phyloP scores from a whole-genome alignment of 2,888 invertebrate species.

The Dusona sp. region DNA sequence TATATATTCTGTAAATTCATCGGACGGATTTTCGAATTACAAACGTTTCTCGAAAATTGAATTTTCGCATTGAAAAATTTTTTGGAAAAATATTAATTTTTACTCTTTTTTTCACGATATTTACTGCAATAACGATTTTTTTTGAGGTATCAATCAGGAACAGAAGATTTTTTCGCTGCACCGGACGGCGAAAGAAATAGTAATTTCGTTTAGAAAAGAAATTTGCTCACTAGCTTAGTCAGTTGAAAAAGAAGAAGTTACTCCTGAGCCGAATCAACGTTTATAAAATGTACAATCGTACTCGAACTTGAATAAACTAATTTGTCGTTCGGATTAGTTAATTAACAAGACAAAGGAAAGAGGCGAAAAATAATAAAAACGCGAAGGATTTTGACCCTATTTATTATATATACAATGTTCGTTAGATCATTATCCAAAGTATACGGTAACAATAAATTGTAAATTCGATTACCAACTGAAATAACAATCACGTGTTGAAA shows the following conservation, averaged over 20 bases:
- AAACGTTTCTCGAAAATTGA: neutral
- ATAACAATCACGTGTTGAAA: conserved; percentile 18
- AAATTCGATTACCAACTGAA: conserved; percentile 31
- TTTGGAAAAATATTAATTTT: neutral
- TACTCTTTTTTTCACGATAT: neutral
- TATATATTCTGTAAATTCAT: neutral
- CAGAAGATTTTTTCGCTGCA: neutral
- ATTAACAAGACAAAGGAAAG: conserved; percentile 2
- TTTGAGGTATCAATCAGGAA: neutral
- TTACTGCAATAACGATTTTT: neutral
- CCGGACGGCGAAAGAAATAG: neutral
- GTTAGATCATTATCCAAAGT: conserved; percentile 51
- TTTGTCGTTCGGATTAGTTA: conserved; percentile 39
- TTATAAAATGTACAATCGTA: conserved; percentile 30
- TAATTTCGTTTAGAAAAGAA: conserved; percentile 11
- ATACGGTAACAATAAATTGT: conserved; percentile 53
- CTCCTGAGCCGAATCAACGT: conserved; percentile 52
- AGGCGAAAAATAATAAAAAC: conserved; percentile 13
- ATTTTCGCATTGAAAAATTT: neutral
- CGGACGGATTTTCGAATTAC: neutral
- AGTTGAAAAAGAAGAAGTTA: conserved; percentile 17
- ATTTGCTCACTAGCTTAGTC: conserved; percentile 55
- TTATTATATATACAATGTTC: conserved; percentile 62
- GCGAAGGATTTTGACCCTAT: conserved; percentile 43
- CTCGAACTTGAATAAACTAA: conserved; percentile 47